phyloP scores from a whole-genome alignment of 2,888 invertebrate species.

The Chouioia cunea region DNA sequence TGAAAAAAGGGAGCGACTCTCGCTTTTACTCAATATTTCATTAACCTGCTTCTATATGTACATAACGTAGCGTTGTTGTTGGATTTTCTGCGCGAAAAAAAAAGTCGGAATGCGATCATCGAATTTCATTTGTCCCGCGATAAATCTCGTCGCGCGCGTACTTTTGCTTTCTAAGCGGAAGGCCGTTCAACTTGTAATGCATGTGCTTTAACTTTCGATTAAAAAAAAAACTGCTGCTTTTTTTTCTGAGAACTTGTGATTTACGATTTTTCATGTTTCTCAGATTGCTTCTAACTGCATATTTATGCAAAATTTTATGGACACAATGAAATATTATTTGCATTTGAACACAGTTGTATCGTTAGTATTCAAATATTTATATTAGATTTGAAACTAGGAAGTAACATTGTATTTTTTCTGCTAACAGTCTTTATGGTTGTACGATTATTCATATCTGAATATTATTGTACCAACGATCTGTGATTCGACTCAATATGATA shows the following conservation, averaged over 20 bases:
- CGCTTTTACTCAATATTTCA: conserved; percentile 34
- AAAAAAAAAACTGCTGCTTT: no score
- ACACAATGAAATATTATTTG: not conserved
- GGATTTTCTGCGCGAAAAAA: conserved; percentile 5
- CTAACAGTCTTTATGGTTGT: no score
- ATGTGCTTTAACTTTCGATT: not conserved
- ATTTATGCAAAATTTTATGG: not conserved
- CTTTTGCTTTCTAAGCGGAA: conserved; percentile 30
- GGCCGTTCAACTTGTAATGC: not conserved
- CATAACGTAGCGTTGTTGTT: not conserved
- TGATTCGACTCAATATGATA: no score
- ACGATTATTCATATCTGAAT: no score
- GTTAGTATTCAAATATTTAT: no score
- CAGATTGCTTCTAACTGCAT: not conserved
- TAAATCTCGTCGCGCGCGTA: conserved; percentile 9
- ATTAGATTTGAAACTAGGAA: no score
- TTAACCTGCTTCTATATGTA: conserved; percentile 36
- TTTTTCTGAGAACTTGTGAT: not conserved
- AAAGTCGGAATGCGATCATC: conserved; percentile 14
- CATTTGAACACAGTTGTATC: no score
- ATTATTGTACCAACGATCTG: no score
- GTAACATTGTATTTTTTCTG: no score
- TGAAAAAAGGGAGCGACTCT: conserved; percentile 1
- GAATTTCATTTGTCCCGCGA: conserved; percentile 22
- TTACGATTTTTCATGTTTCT: conserved; percentile 1